A percentile compares a stretch with the other conserved stretches of the same genome.
Evolutionary conservation across 2,113 vertebrate species (phyloP).

Genomic region (Carollia perspicillata): DNA sequence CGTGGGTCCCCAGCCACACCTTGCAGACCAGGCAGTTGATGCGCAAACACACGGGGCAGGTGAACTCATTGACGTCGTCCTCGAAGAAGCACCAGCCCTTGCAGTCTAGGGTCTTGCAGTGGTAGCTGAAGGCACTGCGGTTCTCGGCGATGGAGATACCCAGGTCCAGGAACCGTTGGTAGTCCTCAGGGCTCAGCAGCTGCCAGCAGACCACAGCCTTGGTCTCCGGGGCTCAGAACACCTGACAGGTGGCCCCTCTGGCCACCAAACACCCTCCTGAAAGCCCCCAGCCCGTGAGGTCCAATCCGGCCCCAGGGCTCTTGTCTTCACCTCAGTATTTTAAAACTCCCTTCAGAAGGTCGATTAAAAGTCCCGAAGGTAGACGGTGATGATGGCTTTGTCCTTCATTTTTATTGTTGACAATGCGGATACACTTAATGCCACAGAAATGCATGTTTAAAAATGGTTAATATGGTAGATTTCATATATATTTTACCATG

Average conservation of each 20-base stretch:
- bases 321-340: neutral
- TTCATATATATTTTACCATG: neutral
- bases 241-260: neutral
- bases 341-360: neutral
- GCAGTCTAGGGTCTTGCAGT: slow-evolving; percentile 91
- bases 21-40: slow-evolving; percentile 84
- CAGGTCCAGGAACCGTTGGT: slow-evolving; percentile 86
- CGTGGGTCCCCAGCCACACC: slow-evolving; percentile 68
- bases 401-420: no score
- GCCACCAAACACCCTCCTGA: neutral
- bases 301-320: neutral
- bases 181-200: slow-evolving; percentile 86
- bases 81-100: slow-evolving; percentile 92
- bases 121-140: slow-evolving; percentile 88
- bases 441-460: no score
- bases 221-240: neutral
- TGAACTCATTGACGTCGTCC: slow-evolving; percentile 89
- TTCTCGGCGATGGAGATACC: slow-evolving; percentile 89
- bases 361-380: neutral
- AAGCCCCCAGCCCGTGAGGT: neutral
- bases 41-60: slow-evolving; percentile 73
- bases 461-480: neutral
- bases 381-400: neutral
- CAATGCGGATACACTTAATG: no score
- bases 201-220: slow-evolving; percentile 32